Evolutionary conservation across 2,888 invertebrate species (phyloP), one percentile per base, ranked within the genome.

Genomic region (Dicyrtomina minuta): DNA sequence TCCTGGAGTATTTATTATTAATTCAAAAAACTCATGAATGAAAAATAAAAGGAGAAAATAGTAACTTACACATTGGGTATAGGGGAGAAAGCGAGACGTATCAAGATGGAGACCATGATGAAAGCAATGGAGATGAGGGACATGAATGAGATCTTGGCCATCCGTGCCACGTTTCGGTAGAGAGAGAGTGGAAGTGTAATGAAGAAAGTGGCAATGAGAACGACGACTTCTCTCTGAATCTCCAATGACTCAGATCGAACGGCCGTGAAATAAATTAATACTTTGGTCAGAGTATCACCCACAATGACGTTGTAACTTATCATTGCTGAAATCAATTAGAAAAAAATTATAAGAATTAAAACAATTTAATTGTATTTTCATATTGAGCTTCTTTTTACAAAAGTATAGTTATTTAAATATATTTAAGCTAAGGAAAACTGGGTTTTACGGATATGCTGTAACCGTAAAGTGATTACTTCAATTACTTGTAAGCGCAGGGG

Each of bases 251-350:
- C 83, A 51, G 83, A 82, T 3, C 83, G 81, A 41, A 86, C 82
- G 61, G 86, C 86, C 15, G 89, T 87, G 62, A 91, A 84, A 72
- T 91, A 84, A n/a, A 88, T 85, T 68, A 92, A 84, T 20, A 92
- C 90, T 83, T 91, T 91, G 17, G 92, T 91, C 53, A 91, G 85
- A 0, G 92, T 92, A 80, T 93, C 92, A 22, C 92, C 92, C 39
- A 92, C 91, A 22, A 92, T 91, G 20, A 92, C 89, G 82, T 92
- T 92, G 82, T 92, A 92, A 69, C 91, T 91, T 70, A 92, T 89
- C 91, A 92, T 92, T 10, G 91, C 92, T 91, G 84, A 46, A 85
- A n/a, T n/a, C n/a, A 85, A 67, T 72, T 33, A 43, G 5, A 22
- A 39, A 22, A 33, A 33, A 3, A n/a, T n/a, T n/a, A n/a, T n/a